Conservation (phyloP, 2,888 invertebrate genomes). For the Heliconius ismenius region DNA sequence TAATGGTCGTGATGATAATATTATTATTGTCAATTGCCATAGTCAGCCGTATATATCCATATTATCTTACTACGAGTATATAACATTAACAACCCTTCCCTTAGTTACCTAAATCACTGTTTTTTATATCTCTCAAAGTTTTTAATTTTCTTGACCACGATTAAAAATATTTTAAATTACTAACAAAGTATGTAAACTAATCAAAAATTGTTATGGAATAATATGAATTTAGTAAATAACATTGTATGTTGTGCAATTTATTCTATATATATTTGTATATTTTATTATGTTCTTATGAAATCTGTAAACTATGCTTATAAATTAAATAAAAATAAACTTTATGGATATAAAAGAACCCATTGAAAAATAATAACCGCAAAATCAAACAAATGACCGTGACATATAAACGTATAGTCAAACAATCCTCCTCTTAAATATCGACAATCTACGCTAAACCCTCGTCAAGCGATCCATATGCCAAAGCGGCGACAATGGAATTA, state of each 20-base stretch:
- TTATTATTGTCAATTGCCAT: too few relatives aligned
- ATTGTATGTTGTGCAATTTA: too few relatives aligned
- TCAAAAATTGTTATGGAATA: too few relatives aligned
- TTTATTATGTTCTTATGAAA: not conserved
- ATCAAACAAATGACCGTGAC: constrained; percentile 13
- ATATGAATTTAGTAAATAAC: not conserved
- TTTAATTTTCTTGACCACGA: too few relatives aligned
- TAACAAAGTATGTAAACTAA: too few relatives aligned
- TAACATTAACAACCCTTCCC: too few relatives aligned
- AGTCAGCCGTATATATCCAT: too few relatives aligned
- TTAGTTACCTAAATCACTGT: too few relatives aligned
- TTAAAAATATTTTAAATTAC: too few relatives aligned
- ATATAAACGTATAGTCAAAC: constrained; percentile 38
- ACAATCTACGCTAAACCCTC: constrained; percentile 58
- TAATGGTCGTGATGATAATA: too few relatives aligned
- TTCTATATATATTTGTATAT: not conserved
- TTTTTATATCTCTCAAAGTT: too few relatives aligned
- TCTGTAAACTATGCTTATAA: not conserved
- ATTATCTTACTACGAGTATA: too few relatives aligned
- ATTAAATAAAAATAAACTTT: not conserved
- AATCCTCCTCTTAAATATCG: constrained; percentile 49
- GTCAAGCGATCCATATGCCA: constrained; percentile 76
- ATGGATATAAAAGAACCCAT: not conserved
- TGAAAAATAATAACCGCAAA: not conserved
- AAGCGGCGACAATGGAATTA: constrained; percentile 78